phyloP scores from a whole-genome alignment of 2,888 invertebrate species.

The Tuberolachnus salignus region DNA sequence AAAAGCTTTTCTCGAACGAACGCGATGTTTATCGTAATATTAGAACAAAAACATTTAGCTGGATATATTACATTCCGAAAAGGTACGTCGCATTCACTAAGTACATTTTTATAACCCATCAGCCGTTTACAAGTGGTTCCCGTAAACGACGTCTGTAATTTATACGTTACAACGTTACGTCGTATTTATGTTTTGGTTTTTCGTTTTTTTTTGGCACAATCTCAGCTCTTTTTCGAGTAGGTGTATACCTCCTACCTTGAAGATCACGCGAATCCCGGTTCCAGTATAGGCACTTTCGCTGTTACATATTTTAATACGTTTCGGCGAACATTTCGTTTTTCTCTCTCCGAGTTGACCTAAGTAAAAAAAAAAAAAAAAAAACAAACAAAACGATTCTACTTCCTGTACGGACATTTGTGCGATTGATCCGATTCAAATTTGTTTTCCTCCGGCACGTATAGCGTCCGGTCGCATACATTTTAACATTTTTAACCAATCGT shows the following conservation, averaged over 20 bases:
- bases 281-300: not conserved
- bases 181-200: too few species aligned
- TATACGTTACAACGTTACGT: slow-evolving; percentile 1
- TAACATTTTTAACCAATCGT: too few species aligned
- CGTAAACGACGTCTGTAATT: slow-evolving; percentile 36
- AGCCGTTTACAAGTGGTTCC: slow-evolving; percentile 32
- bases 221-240: not conserved
- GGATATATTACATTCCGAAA: slow-evolving; percentile 2
- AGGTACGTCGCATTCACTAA: not conserved
- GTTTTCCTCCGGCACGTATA: too few species aligned
- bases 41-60: not conserved
- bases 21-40: not conserved
- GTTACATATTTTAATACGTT: not conserved
- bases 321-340: too few species aligned
- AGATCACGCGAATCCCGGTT: too few species aligned
- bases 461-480: too few species aligned
- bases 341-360: too few species aligned
- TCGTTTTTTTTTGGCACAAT: not conserved
- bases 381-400: too few species aligned
- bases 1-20: slow-evolving; percentile 6
- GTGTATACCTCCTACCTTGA: not conserved
- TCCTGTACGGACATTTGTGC: too few species aligned
- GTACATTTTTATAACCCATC: slow-evolving; percentile 21
- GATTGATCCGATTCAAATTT: too few species aligned
- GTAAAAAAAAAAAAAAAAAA: too few species aligned